These are phyloP conservation scores for Hemicentrotus pulcherrimus DNA, from an alignment of 35 echinoderm and acorn worm genomes.

Conservation along the genomic window DNA sequence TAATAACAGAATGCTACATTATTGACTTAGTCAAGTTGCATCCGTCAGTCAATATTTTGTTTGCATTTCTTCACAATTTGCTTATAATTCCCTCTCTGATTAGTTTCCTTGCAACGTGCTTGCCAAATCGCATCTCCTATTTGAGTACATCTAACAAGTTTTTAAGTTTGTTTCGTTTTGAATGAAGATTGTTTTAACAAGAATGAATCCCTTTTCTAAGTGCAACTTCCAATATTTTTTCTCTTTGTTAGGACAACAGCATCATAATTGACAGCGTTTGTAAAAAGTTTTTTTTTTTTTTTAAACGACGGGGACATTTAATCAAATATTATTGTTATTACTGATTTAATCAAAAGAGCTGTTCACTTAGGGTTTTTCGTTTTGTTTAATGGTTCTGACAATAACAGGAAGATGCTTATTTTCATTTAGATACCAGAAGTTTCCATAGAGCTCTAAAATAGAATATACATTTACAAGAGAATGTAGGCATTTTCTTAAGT, in stretches of 20 bases:
- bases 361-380: too few species aligned
- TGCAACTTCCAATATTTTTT: background rate
- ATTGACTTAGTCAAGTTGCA: background rate
- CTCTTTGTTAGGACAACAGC: background rate
- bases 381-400: too few species aligned
- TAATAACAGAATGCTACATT: background rate
- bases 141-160: background rate
- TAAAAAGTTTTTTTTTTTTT: too few species aligned
- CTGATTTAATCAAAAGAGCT: too few species aligned
- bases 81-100: background rate
- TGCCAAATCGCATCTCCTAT: background rate
- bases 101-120: background rate
- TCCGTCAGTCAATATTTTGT: background rate
- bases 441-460: too few species aligned
- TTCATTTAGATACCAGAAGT: too few species aligned
- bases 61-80: constrained; percentile 8
- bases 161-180: background rate
- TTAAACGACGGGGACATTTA: too few species aligned
- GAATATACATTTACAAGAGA: too few species aligned
- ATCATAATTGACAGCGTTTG: background rate
- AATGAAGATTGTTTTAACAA: background rate
- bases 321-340: too few species aligned
- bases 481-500: too few species aligned
- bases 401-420: too few species aligned
- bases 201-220: background rate